Conservation (phyloP, 1,140 invertebrate species). For the Zaprionus capensis region DNA sequence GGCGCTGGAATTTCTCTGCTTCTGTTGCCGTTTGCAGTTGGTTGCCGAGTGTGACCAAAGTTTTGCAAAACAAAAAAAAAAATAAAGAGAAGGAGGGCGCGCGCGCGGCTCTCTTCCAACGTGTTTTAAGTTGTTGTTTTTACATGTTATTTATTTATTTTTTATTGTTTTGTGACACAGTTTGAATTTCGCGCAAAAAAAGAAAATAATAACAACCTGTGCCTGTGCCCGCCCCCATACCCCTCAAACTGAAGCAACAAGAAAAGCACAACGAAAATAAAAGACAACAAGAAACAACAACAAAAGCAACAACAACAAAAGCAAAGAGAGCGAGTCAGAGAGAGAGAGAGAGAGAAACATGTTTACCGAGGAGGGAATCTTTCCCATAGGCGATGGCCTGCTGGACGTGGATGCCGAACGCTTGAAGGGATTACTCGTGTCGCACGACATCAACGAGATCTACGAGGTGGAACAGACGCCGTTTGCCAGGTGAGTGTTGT, state of each 20-base stretch:
- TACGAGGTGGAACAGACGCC: slow-evolving; percentile 89
- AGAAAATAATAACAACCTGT: slow-evolving; percentile 17
- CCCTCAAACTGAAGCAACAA: slow-evolving; percentile 31
- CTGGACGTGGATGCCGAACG: slow-evolving; percentile 87
- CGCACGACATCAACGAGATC: slow-evolving; percentile 87
- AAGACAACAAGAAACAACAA: slow-evolving; percentile 23
- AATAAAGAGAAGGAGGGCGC: slow-evolving; percentile 27
- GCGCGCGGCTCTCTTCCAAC: slow-evolving; percentile 38
- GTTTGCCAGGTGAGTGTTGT: slow-evolving; percentile 87
- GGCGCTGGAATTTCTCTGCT: slow-evolving; percentile 53
- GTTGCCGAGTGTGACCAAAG: slow-evolving; percentile 44
- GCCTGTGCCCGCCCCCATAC: neutral
- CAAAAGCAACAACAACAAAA: slow-evolving; percentile 17
- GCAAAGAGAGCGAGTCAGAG: neutral
- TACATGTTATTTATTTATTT: neutral
- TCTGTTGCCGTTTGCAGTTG: slow-evolving; percentile 19
- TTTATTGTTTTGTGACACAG: slow-evolving; percentile 39
- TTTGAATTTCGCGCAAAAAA: slow-evolving; percentile 40
- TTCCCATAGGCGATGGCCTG: slow-evolving; percentile 87
- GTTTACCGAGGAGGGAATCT: slow-evolving; percentile 84
- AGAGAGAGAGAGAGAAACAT: slow-evolving; percentile 50
- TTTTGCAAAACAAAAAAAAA: slow-evolving; percentile 17
- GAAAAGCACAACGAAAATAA: slow-evolving; percentile 39
- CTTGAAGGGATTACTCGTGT: slow-evolving; percentile 86
- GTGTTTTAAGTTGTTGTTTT: slow-evolving; percentile 20